Evolutionary conservation across 2,888 invertebrate species (phyloP).

Genomic region (Pristionchus mayeri): DNA sequence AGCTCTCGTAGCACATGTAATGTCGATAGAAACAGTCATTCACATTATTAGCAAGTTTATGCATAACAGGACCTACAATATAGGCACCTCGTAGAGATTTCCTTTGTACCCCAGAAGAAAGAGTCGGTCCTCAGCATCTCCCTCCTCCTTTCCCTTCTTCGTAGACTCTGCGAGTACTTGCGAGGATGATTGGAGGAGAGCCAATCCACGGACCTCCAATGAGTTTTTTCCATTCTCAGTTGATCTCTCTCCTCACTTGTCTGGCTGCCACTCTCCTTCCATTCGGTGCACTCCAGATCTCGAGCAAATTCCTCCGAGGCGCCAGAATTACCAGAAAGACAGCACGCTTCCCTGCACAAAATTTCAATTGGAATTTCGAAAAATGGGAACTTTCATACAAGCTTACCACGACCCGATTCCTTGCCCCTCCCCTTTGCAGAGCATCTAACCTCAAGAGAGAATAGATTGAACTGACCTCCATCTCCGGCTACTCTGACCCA

Average conservation of each 20-base stretch:
- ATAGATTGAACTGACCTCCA: slow-evolving; percentile 4
- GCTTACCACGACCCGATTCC: too few species aligned
- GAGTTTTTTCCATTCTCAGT: background rate
- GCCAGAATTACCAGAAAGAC: slow-evolving; percentile 92
- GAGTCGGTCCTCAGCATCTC: slow-evolving; percentile 3
- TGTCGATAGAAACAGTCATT: too few species aligned
- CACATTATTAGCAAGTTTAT: too few species aligned
- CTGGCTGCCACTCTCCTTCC: slow-evolving; percentile 49
- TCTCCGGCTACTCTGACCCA: slow-evolving; percentile 85
- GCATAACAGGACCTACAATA: background rate
- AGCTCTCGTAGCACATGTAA: too few species aligned
- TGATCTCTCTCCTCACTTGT: background rate
- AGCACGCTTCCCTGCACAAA: background rate
- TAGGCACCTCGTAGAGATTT: slow-evolving; percentile 32
- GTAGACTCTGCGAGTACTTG: background rate
- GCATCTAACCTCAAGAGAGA: too few species aligned
- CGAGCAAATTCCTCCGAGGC: slow-evolving; percentile 90
- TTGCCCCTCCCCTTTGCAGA: too few species aligned
- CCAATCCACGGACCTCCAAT: slow-evolving; percentile 29
- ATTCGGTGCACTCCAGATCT: slow-evolving; percentile 64
- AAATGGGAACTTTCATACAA: too few species aligned
- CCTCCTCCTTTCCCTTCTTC: background rate
- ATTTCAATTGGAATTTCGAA: too few species aligned
- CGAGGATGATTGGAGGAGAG: slow-evolving; percentile 22
- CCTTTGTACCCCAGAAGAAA: slow-evolving; percentile 45